Evolutionary conservation across 2,797 vertebrate species (phyloP).

Genomic region (Balearica regulorum): DNA sequence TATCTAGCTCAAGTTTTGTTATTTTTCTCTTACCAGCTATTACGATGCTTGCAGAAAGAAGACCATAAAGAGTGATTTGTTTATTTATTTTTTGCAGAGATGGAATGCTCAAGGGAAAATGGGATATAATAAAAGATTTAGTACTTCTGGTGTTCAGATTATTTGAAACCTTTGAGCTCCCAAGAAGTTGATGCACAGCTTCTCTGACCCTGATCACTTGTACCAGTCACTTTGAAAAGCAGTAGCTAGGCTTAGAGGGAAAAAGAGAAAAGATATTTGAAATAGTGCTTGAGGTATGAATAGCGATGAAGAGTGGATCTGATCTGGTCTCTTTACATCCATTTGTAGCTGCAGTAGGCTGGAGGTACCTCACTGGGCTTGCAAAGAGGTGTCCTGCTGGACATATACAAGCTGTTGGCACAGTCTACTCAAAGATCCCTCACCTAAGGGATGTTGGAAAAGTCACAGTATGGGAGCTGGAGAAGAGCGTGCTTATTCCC

Average conservation of each 20-base stretch:
- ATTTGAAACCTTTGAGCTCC: slow-evolving; percentile 53
- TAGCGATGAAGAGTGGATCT: not conserved
- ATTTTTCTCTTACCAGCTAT: slow-evolving; percentile 42
- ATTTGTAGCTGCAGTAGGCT: not conserved
- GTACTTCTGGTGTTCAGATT: slow-evolving; percentile 45
- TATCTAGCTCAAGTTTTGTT: slow-evolving; percentile 18
- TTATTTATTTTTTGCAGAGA: slow-evolving; percentile 55
- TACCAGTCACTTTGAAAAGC: not conserved
- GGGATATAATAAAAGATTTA: slow-evolving; percentile 64
- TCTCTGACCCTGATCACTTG: not conserved
- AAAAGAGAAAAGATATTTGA: not conserved
- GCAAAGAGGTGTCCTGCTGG: not conserved
- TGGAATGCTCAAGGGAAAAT: slow-evolving; percentile 56
- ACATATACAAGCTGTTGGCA: not conserved
- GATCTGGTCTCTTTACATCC: not conserved
- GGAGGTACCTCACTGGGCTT: not conserved
- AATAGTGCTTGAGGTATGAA: not conserved
- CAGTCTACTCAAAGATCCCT: not conserved
- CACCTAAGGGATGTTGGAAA: not conserved
- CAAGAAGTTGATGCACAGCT: not conserved
- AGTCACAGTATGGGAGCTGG: not conserved
- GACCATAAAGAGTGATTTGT: slow-evolving; percentile 55
- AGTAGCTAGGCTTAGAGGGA: not conserved
- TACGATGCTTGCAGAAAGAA: slow-evolving; percentile 54
- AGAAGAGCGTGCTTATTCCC: not conserved